Evolutionary conservation across 2,797 vertebrate species (phyloP).

Genomic region (Danio aesculapii): DNA sequence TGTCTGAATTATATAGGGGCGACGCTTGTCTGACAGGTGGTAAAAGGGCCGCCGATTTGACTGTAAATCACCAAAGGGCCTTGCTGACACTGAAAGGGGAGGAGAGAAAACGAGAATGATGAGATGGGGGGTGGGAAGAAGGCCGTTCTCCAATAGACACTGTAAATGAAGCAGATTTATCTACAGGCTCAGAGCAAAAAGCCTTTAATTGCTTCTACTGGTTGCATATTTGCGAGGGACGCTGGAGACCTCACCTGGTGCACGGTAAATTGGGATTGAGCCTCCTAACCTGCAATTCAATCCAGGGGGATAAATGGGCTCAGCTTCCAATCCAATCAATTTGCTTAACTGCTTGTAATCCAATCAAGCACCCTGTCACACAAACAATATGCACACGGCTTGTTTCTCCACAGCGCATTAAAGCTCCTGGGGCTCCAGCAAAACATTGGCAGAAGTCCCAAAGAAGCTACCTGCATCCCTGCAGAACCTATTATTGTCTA

Average conservation of each 20-base stretch:
- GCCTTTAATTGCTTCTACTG: conserved; percentile 65
- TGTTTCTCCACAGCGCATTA: conserved; percentile 42
- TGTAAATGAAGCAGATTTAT: conserved; percentile 64
- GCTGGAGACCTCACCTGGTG: conserved; percentile 69
- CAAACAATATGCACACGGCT: conserved; percentile 70
- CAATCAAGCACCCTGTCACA: conserved; percentile 80
- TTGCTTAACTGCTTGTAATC: conserved; percentile 82
- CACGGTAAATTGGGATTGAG: conserved; percentile 74
- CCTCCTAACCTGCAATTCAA: conserved; percentile 73
- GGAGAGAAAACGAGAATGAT: background rate
- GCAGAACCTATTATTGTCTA: conserved; percentile 72
- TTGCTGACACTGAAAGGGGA: conserved; percentile 9
- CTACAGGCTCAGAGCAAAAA: conserved; percentile 56
- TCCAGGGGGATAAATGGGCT: conserved; percentile 74
- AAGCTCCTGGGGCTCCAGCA: conserved; percentile 62
- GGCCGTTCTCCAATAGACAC: conserved; percentile 52
- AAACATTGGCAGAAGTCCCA: conserved; percentile 76
- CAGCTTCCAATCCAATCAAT: conserved; percentile 77
- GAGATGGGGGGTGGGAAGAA: conserved; percentile 21
- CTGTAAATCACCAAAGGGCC: conserved; percentile 46
- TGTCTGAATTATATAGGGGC: conserved; percentile 51
- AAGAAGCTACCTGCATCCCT: conserved; percentile 77
- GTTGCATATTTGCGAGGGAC: conserved; percentile 53
- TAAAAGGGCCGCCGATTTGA: conserved; percentile 47
- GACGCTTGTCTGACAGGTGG: conserved; percentile 21